These are phyloP conservation scores for Trididemnum clinides DNA, from an alignment of 23 tunicate species.

Conservation along the genomic window DNA sequence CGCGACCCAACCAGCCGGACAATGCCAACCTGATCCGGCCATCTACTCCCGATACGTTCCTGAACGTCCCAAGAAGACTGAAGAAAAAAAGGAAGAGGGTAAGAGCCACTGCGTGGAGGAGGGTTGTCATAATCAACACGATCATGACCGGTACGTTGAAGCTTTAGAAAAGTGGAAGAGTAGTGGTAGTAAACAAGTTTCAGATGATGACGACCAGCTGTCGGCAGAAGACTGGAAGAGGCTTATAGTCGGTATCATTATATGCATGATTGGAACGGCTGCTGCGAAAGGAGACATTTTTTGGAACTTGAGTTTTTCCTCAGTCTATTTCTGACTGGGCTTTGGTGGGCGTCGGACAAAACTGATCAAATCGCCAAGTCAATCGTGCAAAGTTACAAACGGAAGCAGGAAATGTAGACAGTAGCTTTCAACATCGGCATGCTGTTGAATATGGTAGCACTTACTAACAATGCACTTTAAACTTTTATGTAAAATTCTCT, in stretches of 20 bases:
- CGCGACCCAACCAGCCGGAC: constrained; percentile 84
- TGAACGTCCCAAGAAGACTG: constrained; percentile 13
- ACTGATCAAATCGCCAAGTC: constrained; percentile 65
- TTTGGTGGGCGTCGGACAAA: constrained; percentile 97
- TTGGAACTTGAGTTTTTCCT: constrained; percentile 86
- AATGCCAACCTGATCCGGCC: constrained; percentile 96
- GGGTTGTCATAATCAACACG: constrained; percentile 39
- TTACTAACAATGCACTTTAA: not conserved
- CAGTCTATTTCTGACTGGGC: constrained; percentile 56
- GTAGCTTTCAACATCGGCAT: not conserved
- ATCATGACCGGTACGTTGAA: constrained; percentile 30
- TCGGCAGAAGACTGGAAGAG: constrained; percentile 83
- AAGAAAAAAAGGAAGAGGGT: constrained; percentile 42
- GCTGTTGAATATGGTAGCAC: not conserved
- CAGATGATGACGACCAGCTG: constrained; percentile 60
- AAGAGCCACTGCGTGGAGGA: not conserved
- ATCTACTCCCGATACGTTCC: constrained; percentile 82
- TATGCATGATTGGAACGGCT: constrained; percentile 92
- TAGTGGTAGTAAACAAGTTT: not conserved
- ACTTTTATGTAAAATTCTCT: not conserved
- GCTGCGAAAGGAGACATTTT: constrained; percentile 86
- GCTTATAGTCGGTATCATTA: constrained; percentile 73
- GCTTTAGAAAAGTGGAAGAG: constrained; percentile 34
- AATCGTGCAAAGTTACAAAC: constrained; percentile 20
- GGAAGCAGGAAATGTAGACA: constrained; percentile 25